Conservation (phyloP, 53 echinoderm and acorn worm genomes). For the Stichopus horrens region DNA sequence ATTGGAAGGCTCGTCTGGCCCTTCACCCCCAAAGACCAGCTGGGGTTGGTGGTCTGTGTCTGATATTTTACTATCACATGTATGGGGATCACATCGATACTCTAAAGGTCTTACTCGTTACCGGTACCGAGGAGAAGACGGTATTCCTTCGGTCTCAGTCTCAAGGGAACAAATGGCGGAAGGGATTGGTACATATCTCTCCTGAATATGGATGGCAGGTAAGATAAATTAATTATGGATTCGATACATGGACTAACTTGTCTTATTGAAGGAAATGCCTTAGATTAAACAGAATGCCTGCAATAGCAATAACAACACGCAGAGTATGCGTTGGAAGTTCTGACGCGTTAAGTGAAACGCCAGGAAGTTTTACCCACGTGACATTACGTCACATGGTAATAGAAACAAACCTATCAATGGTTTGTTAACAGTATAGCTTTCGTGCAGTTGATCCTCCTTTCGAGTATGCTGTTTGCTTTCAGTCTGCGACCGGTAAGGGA, state of each 20-base stretch:
- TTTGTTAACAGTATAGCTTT: no score
- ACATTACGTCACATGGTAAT: no score
- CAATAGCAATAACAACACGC: no score
- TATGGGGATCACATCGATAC: conserved; percentile 75
- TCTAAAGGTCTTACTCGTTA: conserved; percentile 53
- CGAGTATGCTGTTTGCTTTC: no score
- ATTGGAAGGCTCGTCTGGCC: conserved; percentile 53
- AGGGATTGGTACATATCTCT: conserved; percentile 6
- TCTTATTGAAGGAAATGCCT: not conserved
- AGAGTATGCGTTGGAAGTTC: no score
- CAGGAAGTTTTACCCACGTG: no score
- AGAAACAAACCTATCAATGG: no score
- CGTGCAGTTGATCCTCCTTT: no score
- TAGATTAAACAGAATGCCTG: not conserved
- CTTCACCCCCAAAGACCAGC: conserved; percentile 63
- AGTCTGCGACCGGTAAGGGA: no score
- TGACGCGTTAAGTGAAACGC: no score
- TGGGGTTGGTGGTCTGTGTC: conserved; percentile 52
- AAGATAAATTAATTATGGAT: not conserved
- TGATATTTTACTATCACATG: conserved; percentile 95
- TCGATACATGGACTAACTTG: no score
- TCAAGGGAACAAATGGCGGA: conserved; percentile 72
- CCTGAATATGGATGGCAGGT: conserved; percentile 33
- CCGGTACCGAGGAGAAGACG: conserved; percentile 19
- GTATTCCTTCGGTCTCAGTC: conserved; percentile 60